Conservation (phyloP, 2,888 invertebrate species). For the Cosmia trapezina region DNA sequence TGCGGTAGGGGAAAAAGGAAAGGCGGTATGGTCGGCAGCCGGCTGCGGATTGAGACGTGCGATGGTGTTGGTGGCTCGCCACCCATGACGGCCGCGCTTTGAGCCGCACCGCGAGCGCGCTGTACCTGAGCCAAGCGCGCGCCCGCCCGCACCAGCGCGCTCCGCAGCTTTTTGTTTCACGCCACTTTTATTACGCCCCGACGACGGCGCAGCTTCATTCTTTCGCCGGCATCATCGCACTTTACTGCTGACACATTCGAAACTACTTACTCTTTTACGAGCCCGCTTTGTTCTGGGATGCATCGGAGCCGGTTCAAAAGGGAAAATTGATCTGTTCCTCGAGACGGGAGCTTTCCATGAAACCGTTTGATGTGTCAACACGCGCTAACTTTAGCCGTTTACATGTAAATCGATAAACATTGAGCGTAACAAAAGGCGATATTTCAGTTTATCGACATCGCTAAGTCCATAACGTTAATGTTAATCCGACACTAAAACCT, state of each 20-base stretch:
- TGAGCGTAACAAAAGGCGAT: constrained; percentile 70
- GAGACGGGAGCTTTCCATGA: constrained; percentile 71
- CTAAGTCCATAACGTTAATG: constrained; percentile 81
- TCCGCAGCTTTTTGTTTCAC: constrained; percentile 85
- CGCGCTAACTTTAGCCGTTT: constrained; percentile 68
- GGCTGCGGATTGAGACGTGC: constrained; percentile 91
- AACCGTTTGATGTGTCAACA: constrained; percentile 85
- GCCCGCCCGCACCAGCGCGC: constrained; percentile 71
- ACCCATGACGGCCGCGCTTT: constrained; percentile 89
- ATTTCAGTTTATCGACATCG: constrained; percentile 83
- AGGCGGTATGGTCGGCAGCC: constrained; percentile 88
- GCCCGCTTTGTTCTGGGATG: constrained; percentile 82
- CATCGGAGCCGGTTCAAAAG: constrained; percentile 81
- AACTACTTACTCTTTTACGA: constrained; percentile 88
- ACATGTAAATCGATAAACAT: constrained; percentile 75
- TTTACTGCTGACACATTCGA: constrained; percentile 86
- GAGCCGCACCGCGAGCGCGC: constrained; percentile 78
- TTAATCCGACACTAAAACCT: constrained; percentile 90
- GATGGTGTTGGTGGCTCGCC: constrained; percentile 90
- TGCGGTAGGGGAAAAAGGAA: constrained; percentile 90
- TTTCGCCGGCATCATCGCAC: constrained; percentile 80
- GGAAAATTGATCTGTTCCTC: constrained; percentile 84
- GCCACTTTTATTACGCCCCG: constrained; percentile 88
- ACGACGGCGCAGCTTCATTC: constrained; percentile 78
- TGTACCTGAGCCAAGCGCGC: constrained; percentile 70